These are phyloP conservation scores for Ophion ventricosus DNA, from an alignment of 2,888 invertebrate species.

Conservation along the genomic window DNA sequence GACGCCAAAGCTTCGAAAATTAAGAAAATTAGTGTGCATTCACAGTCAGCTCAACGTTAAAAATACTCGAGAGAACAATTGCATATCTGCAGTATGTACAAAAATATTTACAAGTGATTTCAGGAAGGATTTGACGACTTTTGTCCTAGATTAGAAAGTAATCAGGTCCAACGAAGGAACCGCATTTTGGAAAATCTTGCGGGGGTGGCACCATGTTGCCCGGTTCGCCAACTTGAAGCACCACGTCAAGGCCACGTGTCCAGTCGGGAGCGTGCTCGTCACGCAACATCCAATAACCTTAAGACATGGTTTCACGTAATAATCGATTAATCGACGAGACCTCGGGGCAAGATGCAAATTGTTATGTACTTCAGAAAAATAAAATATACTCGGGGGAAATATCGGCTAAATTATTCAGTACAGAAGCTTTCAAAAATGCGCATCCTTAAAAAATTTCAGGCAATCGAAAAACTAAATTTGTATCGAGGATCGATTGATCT, in stretches of 20 bases:
- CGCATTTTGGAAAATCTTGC: constrained; percentile 90
- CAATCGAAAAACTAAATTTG: no score
- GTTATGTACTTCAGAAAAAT: neutral
- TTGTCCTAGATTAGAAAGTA: constrained; percentile 87
- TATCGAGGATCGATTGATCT: no score
- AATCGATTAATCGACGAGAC: constrained; percentile 29
- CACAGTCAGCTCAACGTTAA: constrained; percentile 29
- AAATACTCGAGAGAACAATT: constrained; percentile 1
- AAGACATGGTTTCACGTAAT: constrained; percentile 60
- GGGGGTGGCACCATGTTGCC: constrained; percentile 88
- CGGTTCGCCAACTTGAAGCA: constrained; percentile 89
- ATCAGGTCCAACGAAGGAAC: constrained; percentile 90
- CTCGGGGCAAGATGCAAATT: neutral
- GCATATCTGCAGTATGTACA: constrained; percentile 54
- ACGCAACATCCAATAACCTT: constrained; percentile 92
- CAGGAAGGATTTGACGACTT: constrained; percentile 52
- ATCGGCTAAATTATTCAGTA: neutral
- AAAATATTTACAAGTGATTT: constrained; percentile 77
- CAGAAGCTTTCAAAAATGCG: neutral
- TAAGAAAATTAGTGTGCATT: neutral
- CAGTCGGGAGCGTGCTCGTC: constrained; percentile 90
- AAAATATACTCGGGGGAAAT: constrained; percentile 42
- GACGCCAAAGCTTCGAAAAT: neutral
- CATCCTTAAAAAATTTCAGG: no score
- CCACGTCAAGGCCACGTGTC: constrained; percentile 90